Evolutionary conservation across 2,113 vertebrate genomes (phyloP).

Genomic region (Rhea pennata): DNA sequence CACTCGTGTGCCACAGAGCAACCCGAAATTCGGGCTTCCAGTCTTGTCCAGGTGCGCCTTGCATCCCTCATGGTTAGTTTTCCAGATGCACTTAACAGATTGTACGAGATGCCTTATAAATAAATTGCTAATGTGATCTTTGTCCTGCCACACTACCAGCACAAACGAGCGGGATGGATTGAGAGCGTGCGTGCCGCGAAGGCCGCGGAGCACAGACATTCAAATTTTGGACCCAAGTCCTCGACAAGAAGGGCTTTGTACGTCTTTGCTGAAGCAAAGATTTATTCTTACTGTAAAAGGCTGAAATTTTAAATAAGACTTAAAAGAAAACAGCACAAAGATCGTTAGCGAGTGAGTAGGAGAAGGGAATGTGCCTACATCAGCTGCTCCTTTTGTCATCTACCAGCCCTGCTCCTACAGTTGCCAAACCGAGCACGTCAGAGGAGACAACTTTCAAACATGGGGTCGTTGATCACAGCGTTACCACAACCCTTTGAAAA

Average conservation of each 20-base stretch:
- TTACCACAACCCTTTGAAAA: neutral
- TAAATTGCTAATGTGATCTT: constrained; percentile 35
- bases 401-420: neutral
- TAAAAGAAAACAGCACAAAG: constrained; percentile 22
- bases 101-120: constrained; percentile 10
- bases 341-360: constrained; percentile 23
- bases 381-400: neutral
- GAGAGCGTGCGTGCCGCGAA: neutral
- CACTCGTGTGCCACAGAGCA: neutral
- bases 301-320: constrained; percentile 28
- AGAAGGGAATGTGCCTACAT: constrained; percentile 54
- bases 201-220: neutral
- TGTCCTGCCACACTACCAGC: neutral
- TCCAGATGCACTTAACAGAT: constrained; percentile 37
- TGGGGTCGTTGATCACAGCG: neutral
- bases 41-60: neutral
- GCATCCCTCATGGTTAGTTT: neutral
- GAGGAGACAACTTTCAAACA: constrained; percentile 3
- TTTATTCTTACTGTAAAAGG: constrained; percentile 18
- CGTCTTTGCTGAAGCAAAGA: constrained; percentile 24
- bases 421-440: neutral
- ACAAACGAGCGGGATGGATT: neutral
- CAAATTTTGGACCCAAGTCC: neutral
- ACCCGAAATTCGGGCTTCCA: neutral
- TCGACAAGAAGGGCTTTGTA: constrained; percentile 50